These are phyloP conservation scores for Thelaira solivaga DNA, from an alignment of 2,888 invertebrate genomes.

Conservation along the genomic window DNA sequence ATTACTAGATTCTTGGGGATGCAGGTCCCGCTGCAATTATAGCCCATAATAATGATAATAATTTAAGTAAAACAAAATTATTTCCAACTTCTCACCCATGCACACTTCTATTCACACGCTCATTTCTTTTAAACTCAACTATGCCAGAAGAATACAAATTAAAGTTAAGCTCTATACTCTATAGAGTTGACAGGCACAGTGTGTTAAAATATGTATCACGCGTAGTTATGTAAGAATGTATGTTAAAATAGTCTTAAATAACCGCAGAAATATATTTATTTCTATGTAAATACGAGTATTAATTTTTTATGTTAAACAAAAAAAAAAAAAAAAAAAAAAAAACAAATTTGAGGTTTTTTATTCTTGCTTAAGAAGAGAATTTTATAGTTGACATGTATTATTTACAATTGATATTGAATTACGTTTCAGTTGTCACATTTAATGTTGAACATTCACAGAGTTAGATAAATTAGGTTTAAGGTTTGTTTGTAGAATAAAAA, in stretches of 20 bases:
- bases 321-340: neutral
- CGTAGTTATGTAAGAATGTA: slow-evolving; percentile 13
- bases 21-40: too few relatives aligned
- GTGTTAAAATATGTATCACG: slow-evolving; percentile 19
- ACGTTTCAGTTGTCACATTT: slow-evolving; percentile 20
- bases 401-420: slow-evolving; percentile 54
- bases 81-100: neutral
- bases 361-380: slow-evolving; percentile 41
- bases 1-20: too few relatives aligned
- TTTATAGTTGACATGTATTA: slow-evolving; percentile 53
- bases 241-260: slow-evolving; percentile 5
- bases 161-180: neutral
- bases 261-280: slow-evolving; percentile 20
- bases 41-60: too few relatives aligned
- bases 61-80: too few relatives aligned
- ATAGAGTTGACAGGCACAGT: slow-evolving; percentile 11
- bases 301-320: neutral
- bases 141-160: neutral
- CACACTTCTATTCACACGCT: neutral
- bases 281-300: neutral
- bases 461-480: too few relatives aligned
- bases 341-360: slow-evolving; percentile 56
- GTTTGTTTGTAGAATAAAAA: too few relatives aligned
- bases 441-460: too few relatives aligned
- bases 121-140: neutral